Base-by-base conservation (phyloP, 2,113 vertebrate genomes). In the Grantiella picta region DNA sequence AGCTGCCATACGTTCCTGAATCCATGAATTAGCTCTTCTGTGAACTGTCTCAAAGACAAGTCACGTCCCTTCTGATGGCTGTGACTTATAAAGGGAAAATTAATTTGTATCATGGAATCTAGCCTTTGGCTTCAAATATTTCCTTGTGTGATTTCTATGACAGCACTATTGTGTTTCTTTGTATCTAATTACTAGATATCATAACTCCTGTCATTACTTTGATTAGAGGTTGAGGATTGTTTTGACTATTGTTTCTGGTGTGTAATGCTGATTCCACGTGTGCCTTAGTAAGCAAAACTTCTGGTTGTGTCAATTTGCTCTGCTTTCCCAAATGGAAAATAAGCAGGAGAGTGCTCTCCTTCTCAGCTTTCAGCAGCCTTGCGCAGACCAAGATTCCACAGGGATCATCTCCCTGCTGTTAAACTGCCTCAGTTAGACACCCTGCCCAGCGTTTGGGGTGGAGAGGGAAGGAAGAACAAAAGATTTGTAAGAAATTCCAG, bases 241-340 rank as follows among this genome's bases (percentile, higher is more conserved):
- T 93, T 83, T 76, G 42, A 35, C 66, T 69, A 0, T 44, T 65
- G 33, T n/a, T 77, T 89, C 52, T 42, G 38, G 28, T 59, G 36
- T 27, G 56, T 56, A 86, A 59, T 22, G 9, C 28, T 50, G 76
- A 38, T 59, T 77, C 45, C 69, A 35, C 3, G 8, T 54, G 28
- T 57, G 36, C 28, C 33, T 61, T 44, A 86, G 36, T 9, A 86
- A 92, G 70, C 68, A 84, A 45, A 92, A 56, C 25, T 95, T 91
- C 76, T 29, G 6, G 19, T 60, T 86, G 68, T 84, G 90, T 93
- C 94, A 95, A 73, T 83, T 83, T 90, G 24, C 70, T 84, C 59
- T 35, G 50, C 64, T 78, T 94, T 95, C 52, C 72, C 56, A 92
- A 95, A 86, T 85, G 52, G 86, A 80, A 95, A 96, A 94, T 61